phyloP scores from a whole-genome alignment of 1,140 invertebrate species.

The Oedothorax gibbosus region DNA sequence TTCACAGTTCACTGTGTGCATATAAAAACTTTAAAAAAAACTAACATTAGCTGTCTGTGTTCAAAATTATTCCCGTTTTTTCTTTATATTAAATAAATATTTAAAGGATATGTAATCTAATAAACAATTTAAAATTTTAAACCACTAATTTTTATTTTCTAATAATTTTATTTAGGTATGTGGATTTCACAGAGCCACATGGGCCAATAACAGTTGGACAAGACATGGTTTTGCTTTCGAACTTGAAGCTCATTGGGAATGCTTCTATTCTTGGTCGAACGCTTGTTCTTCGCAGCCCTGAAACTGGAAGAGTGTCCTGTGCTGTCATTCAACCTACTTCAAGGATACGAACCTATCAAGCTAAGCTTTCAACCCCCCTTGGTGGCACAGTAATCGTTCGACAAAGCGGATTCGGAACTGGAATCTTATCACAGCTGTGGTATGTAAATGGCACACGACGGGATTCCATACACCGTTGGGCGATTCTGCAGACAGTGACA shows the following conservation, averaged over 20 bases:
- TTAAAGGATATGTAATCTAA: neutral
- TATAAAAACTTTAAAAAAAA: too few relatives aligned
- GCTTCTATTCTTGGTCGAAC: constrained; percentile 63
- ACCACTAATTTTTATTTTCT: neutral
- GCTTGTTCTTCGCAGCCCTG: constrained; percentile 60
- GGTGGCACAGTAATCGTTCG: constrained; percentile 55
- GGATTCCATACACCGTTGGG: constrained; percentile 60
- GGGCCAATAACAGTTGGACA: constrained; percentile 59
- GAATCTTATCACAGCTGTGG: constrained; percentile 59
- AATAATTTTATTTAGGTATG: constrained; percentile 45
- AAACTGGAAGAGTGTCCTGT: constrained; percentile 62
- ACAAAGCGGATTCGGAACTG: constrained; percentile 59
- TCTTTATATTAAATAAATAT: neutral
- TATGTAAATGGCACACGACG: constrained; percentile 59
- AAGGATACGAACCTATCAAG: constrained; percentile 56
- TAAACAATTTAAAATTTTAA: neutral
- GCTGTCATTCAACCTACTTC: constrained; percentile 62
- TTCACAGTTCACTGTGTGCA: too few relatives aligned
- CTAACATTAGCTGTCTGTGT: too few relatives aligned
- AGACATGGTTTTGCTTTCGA: constrained; percentile 60
- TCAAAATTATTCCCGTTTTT: neutral
- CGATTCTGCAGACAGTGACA: constrained; percentile 40
- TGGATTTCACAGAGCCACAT: constrained; percentile 62
- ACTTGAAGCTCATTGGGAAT: constrained; percentile 55
- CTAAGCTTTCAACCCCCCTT: constrained; percentile 51